Conservation (phyloP, 2,888 invertebrate genomes). For the Tachina lurida region DNA sequence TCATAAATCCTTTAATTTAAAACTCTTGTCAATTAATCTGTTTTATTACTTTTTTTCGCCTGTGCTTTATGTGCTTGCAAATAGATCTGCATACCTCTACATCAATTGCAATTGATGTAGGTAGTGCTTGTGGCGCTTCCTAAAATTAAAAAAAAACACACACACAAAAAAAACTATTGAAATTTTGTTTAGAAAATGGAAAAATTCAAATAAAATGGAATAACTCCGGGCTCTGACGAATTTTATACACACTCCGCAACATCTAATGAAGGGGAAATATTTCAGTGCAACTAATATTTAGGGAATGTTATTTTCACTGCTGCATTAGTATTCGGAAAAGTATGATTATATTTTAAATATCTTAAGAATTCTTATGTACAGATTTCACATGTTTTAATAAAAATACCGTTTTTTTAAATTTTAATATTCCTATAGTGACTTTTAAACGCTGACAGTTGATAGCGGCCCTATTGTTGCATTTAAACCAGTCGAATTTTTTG, state of each 20-base stretch:
- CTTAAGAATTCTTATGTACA: too few species aligned
- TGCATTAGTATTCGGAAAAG: too few species aligned
- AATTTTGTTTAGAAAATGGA: conserved; percentile 53
- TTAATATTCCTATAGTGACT: too few species aligned
- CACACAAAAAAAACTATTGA: background rate
- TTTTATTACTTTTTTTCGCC: conserved; percentile 62
- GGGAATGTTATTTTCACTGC: too few species aligned
- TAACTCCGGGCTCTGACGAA: background rate
- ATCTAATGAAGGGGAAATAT: background rate
- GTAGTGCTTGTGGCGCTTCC: conserved; percentile 56
- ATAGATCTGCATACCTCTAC: conserved; percentile 60
- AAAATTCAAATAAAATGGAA: background rate
- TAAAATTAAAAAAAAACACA: conserved; percentile 26
- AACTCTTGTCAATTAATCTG: conserved; percentile 71
- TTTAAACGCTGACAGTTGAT: too few species aligned
- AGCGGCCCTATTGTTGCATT: too few species aligned
- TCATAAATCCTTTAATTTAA: conserved; percentile 71
- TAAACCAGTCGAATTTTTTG: too few species aligned
- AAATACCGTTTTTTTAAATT: too few species aligned
- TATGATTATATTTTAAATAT: too few species aligned
- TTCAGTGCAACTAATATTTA: background rate
- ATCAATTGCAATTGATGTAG: conserved; percentile 63
- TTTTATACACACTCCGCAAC: background rate
- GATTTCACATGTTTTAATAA: too few species aligned
- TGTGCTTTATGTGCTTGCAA: conserved; percentile 31